phyloP scores from a whole-genome alignment of 1,140 invertebrate genomes.

The Stegodyphus mimosarum region DNA sequence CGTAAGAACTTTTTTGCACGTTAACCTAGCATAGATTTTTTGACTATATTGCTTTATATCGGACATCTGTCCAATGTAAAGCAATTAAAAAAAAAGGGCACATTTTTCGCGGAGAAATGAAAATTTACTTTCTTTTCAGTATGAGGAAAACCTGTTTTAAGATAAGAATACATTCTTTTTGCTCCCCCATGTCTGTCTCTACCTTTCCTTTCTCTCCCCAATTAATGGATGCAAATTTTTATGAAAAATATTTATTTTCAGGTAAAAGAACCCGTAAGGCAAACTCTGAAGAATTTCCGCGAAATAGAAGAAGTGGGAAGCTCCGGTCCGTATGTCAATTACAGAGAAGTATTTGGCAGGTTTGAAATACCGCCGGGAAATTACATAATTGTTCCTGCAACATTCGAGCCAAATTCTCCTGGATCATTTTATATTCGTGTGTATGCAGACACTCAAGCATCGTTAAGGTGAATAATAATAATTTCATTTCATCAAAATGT shows the following conservation, averaged over 20 bases:
- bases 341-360: constrained; percentile 72
- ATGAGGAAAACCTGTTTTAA: too few species aligned
- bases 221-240: not conserved
- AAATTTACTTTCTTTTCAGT: too few species aligned
- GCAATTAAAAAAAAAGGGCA: too few species aligned
- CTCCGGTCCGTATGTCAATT: constrained; percentile 74
- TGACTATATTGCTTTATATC: too few species aligned
- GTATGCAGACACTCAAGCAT: constrained; percentile 70
- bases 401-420: constrained; percentile 72
- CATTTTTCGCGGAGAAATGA: too few species aligned
- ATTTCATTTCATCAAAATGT: too few species aligned
- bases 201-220: not conserved
- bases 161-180: too few species aligned
- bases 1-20: too few species aligned
- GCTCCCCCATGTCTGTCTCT: not conserved
- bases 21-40: too few species aligned
- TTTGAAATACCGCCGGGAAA: constrained; percentile 71
- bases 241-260: constrained; percentile 6
- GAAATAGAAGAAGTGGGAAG: constrained; percentile 72
- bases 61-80: too few species aligned
- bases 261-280: constrained; percentile 37
- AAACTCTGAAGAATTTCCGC: constrained; percentile 71
- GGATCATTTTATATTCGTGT: constrained; percentile 73
- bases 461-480: constrained; percentile 52
- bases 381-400: constrained; percentile 75